Percentiles rank a stretch among this genome's conserved stretches.
phyloP scores from a whole-genome alignment of 2,113 vertebrate species.

The Cyanoramphus novaezelandiae region DNA sequence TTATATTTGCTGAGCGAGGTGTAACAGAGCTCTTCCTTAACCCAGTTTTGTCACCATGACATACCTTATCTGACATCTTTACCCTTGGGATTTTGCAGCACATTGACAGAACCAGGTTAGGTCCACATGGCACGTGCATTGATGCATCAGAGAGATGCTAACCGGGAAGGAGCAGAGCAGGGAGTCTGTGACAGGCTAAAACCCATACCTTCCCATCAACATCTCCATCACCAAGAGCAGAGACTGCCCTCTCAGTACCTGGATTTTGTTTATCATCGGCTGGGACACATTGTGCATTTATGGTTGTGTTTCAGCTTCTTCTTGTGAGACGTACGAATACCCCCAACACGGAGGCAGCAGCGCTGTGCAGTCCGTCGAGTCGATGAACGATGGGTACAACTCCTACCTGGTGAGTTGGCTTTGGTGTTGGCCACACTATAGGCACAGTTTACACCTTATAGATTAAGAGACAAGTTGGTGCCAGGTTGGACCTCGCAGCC shows the following conservation, averaged over 20 bases:
- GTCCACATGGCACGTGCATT: fast-evolving
- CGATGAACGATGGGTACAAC: slow-evolving; percentile 85
- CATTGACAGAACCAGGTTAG: background rate
- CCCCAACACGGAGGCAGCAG: slow-evolving; percentile 81
- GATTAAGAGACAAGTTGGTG: background rate
- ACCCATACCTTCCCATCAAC: background rate
- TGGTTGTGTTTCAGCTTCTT: slow-evolving; percentile 83
- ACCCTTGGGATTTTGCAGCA: background rate
- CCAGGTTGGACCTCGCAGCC: background rate
- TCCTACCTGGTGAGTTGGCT: slow-evolving; percentile 89
- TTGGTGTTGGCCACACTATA: background rate
- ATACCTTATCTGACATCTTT: background rate
- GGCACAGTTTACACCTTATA: background rate
- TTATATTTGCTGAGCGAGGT: background rate
- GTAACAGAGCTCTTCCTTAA: background rate
- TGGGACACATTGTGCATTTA: background rate
- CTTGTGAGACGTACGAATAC: slow-evolving; percentile 91
- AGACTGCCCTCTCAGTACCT: background rate
- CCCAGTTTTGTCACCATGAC: background rate
- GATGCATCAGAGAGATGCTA: background rate
- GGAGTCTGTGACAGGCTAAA: background rate
- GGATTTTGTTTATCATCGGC: background rate
- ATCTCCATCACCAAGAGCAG: background rate
- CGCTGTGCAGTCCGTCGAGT: slow-evolving; percentile 84
- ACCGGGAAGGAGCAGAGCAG: background rate